Conservation (phyloP, 2,797 vertebrate species). For the Pseudocheirus occidentalis region DNA sequence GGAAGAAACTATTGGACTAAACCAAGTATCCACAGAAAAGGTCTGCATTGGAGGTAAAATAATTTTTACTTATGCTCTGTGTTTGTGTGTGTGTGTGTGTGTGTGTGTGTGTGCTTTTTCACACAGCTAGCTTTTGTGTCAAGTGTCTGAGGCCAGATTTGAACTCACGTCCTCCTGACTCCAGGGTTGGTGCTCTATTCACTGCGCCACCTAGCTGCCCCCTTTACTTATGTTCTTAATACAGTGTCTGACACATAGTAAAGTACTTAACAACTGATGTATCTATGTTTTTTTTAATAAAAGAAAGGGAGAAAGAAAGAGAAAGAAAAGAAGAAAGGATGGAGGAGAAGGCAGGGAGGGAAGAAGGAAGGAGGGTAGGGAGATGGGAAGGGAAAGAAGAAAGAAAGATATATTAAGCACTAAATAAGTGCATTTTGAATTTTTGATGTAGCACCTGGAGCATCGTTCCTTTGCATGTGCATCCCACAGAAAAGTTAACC, state of each 20-base stretch:
- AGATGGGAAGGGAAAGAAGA: not conserved
- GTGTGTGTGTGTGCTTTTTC: too few relatives aligned
- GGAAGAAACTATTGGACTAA: not conserved
- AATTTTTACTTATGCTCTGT: not conserved
- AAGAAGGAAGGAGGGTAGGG: not conserved
- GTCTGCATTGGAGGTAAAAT: not conserved
- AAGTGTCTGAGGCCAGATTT: too few relatives aligned
- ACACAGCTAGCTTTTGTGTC: too few relatives aligned
- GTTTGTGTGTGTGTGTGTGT: too few relatives aligned
- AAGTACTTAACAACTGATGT: not conserved
- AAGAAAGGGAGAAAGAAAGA: too few relatives aligned
- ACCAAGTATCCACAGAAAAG: not conserved
- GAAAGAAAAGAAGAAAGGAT: not conserved
- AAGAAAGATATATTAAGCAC: not conserved
- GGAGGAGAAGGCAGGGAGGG: not conserved
- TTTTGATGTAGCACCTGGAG: not conserved
- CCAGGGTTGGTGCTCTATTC: too few relatives aligned
- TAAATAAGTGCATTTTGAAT: not conserved
- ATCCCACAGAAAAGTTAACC: too few relatives aligned
- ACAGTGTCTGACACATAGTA: not conserved
- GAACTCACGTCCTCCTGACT: too few relatives aligned
- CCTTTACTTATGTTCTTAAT: not conserved
- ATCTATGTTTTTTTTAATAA: not conserved
- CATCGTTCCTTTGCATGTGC: not conserved
- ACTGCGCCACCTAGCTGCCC: too few relatives aligned